Base-by-base conservation (phyloP, 1,140 invertebrate genomes). In the Dreissena rostriformis region DNA sequence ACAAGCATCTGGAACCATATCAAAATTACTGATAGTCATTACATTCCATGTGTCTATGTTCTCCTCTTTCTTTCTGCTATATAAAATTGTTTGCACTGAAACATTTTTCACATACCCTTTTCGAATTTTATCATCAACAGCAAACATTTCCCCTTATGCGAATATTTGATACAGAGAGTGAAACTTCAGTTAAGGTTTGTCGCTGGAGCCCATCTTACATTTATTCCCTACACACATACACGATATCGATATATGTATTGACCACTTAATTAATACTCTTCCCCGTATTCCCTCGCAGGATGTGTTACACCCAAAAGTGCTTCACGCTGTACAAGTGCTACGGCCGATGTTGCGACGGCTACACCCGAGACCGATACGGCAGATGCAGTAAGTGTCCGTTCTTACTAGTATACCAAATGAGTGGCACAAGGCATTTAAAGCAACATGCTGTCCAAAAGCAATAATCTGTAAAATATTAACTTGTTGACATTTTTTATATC, bases 351-450 rank as follows among this genome's bases (percentile, higher is more conserved):
- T 79, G 77, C 28, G 65, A 68, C 15, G 66, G 77, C 4, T 79
- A 70, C 39, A 52, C 66, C 55, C 11, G 67, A 39, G 77, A 79
- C 39, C 0, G 1, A 7, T 57, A 14, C 29, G 77, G 77, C n/a
- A 55, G 24, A 70, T 79, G 77, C 55, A 29, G 77, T 79, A 79
- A 79, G 67, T 79, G 5, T 24, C 11, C 57, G 22, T 61, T 61
- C 17, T 61, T n/a, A n/a, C 17, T 11, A 61, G 4, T n/a, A 12
- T 39, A 8, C 39, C n/a, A 8, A 39, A 39, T 39, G 39, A 39
- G 39, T 39, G 8, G 8, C 39, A 39, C 8, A 39, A 39, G 2
- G 39, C 8, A 39, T 39, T n/a, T n/a, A 39, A 5, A 39, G 39
- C 39, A 39, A 39, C 39, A 39, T 39, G 2, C 4, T 39, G 39